Base-by-base conservation (phyloP, 2,113 vertebrate species). In the Eubucco bourcierii region DNA sequence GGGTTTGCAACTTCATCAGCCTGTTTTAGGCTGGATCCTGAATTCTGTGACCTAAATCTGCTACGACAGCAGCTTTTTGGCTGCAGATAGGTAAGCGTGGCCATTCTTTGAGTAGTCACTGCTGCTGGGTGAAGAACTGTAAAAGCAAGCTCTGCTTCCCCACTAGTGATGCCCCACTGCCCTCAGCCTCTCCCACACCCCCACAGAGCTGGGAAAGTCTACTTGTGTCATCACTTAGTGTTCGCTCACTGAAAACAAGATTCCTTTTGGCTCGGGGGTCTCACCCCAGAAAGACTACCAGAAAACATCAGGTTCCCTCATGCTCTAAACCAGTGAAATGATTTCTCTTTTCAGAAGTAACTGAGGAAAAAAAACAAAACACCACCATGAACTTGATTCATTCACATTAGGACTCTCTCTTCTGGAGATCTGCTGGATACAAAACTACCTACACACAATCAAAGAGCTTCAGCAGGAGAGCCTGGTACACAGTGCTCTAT, bases 401-500 rank as follows among this genome's bases (percentile, higher is more conserved):
- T 19, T 6, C 31, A 29, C n/a, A 31, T 46, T 27, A 64, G 13
- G 24, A 25, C 23, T 67, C 21, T 60, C 59, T 60, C 59, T 75
- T 56, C 53, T 16, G 47, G 47, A 50, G 41, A 16, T 33, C 19
- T 72, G 9, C 29, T 73, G 56, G 23, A 41, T 65, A 11, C 12
- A 7, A 80, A 31, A 15, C 15, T 75, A 19, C 55, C 27, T 56
- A 25, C 44, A 63, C 4, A 56, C 29, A 31, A 59, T 53, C 52
- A 66, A 74, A 78, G 5, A 74, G 6, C 27, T 80, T 46, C 46
- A 70, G 18, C 5, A n/a, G 24, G 18, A 87, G 15, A 61, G 4
- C 61, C 24, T 58, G 0, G 0, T 29, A 56, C 20, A 55, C 6
- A 4, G 10, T 24, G 14, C 7, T 71, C 39, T 64, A 27, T 63